These are phyloP conservation scores for Spizella passerina DNA, from an alignment of 2,797 vertebrate species.

Conservation along the genomic window DNA sequence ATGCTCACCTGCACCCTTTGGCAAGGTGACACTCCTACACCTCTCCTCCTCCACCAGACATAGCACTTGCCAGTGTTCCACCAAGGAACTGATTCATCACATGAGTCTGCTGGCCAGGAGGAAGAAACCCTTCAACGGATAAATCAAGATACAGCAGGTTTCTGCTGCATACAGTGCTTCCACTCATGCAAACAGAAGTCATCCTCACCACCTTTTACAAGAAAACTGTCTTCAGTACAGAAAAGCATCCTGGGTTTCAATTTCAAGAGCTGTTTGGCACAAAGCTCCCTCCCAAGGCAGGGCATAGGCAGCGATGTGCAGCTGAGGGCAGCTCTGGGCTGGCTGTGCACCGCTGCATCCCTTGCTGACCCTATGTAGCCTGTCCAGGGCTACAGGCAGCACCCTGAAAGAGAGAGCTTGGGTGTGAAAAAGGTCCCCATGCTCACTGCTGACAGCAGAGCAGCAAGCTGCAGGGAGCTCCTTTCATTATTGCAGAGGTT, in stretches of 20 bases:
- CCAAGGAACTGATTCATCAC: neutral
- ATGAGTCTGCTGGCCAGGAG: neutral
- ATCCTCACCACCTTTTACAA: neutral
- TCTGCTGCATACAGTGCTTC: neutral
- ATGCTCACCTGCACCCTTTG: neutral
- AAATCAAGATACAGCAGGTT: fast-evolving
- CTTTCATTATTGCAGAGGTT: neutral
- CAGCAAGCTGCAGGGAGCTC: neutral
- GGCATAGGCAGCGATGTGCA: fast-evolving
- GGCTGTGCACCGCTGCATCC: neutral
- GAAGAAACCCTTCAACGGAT: neutral
- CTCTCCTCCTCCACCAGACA: neutral
- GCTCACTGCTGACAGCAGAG: neutral
- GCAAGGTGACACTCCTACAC: neutral
- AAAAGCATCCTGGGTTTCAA: neutral
- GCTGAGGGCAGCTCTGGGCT: neutral
- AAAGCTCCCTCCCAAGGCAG: neutral
- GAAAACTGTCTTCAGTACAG: neutral
- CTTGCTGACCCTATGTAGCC: neutral
- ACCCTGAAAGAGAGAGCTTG: fast-evolving
- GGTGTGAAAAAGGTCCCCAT: fast-evolving
- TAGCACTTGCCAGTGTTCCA: neutral
- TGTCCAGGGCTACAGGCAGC: neutral
- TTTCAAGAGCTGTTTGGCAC: neutral
- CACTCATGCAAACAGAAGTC: neutral